Percentiles rank a stretch among this genome's conserved stretches.
Conservation (phyloP, 64 coral and sea anemone genomes). For the Montipora cactus region DNA sequence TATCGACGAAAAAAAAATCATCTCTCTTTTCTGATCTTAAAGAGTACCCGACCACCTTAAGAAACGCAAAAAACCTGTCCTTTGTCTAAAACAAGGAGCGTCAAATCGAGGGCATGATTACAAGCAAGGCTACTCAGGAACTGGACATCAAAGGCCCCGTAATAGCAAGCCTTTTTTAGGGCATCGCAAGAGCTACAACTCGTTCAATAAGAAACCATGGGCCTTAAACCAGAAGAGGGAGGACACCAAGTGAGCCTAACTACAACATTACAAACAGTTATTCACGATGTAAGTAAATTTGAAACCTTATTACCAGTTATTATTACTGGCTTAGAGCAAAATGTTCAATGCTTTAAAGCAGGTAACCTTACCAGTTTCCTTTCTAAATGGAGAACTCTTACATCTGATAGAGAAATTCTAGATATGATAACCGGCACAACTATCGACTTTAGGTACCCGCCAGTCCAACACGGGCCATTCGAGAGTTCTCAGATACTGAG, state of each 20-base stretch:
- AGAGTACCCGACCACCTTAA: too few species aligned
- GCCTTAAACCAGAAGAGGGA: slow-evolving; percentile 18
- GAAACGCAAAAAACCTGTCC: too few species aligned
- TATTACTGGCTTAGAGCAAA: background rate
- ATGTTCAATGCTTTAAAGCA: background rate
- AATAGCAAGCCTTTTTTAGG: slow-evolving; percentile 59
- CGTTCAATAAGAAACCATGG: slow-evolving; percentile 32
- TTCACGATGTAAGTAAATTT: slow-evolving; percentile 50
- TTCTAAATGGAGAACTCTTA: slow-evolving; percentile 1
- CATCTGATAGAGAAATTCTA: slow-evolving; percentile 4
- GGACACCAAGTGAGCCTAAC: background rate
- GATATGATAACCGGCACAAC: slow-evolving; percentile 31
- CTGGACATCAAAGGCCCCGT: background rate
- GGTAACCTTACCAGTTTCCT: background rate
- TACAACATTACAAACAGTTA: too few species aligned
- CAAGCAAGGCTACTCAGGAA: slow-evolving; percentile 11
- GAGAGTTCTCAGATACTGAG: background rate
- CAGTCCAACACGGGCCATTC: background rate
- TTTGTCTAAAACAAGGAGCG: too few species aligned
- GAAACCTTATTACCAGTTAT: slow-evolving; percentile 32
- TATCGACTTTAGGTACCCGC: background rate
- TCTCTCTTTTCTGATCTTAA: too few species aligned
- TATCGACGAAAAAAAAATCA: too few species aligned
- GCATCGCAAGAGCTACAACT: slow-evolving; percentile 11
- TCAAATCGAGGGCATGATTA: background rate